phyloP scores from a whole-genome alignment of 1,140 invertebrate genomes.

The Augochlora pura region DNA sequence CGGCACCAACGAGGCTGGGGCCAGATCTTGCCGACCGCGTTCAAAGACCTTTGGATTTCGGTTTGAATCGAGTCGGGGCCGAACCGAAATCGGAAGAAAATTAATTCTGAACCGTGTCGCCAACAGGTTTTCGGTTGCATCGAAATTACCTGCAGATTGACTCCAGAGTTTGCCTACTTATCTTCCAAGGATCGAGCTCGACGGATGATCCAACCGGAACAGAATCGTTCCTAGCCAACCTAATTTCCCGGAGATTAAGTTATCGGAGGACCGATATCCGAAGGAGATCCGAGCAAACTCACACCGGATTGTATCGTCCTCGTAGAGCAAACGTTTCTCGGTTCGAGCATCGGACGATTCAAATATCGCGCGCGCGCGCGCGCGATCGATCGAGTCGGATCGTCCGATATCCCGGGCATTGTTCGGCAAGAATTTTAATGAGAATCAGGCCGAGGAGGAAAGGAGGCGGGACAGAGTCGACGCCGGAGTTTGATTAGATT shows the following conservation, averaged over 20 bases:
- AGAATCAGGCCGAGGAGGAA: neutral
- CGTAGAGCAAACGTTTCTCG: neutral
- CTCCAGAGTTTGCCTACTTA: too few species aligned
- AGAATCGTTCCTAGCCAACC: neutral
- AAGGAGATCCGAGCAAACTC: neutral
- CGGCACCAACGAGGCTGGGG: too few species aligned
- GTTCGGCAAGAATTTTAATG: conserved; percentile 4
- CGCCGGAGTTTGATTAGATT: neutral
- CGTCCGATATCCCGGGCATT: neutral
- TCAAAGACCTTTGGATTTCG: too few species aligned
- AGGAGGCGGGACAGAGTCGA: neutral
- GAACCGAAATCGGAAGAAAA: too few species aligned
- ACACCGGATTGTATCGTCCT: neutral
- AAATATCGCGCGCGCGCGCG: too few species aligned
- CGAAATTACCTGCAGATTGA: too few species aligned
- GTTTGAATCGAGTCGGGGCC: too few species aligned
- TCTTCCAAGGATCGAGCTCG: too few species aligned
- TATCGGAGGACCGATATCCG: neutral
- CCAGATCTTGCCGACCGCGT: too few species aligned
- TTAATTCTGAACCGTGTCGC: too few species aligned
- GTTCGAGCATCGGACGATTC: neutral
- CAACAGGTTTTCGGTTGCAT: too few species aligned
- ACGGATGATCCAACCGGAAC: too few species aligned
- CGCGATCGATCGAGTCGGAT: neutral
- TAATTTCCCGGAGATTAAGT: neutral